Conservation (phyloP, 2,113 vertebrate genomes). For the Leiothrix lutea region DNA sequence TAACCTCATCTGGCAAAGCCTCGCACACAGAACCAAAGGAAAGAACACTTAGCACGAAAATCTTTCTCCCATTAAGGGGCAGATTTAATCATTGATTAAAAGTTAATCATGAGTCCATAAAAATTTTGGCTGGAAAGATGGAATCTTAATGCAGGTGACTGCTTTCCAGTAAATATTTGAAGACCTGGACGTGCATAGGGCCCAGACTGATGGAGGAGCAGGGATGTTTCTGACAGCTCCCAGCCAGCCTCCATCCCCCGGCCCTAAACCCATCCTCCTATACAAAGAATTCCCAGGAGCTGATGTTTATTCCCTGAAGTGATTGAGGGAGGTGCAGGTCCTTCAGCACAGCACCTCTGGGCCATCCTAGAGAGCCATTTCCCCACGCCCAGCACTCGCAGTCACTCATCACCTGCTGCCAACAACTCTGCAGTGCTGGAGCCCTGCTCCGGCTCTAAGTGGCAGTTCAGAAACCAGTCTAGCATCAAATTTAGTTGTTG, state of each 20-base stretch:
- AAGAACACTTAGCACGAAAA: background rate
- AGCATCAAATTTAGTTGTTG: background rate
- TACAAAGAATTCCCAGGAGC: background rate
- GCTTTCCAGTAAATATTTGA: background rate
- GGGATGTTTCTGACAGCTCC: background rate
- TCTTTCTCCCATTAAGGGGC: background rate
- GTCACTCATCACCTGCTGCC: background rate
- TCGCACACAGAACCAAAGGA: background rate
- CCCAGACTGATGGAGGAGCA: background rate
- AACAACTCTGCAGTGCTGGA: background rate
- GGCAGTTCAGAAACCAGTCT: background rate
- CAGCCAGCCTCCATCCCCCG: background rate
- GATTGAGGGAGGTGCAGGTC: background rate
- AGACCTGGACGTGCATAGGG: background rate
- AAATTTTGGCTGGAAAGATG: background rate
- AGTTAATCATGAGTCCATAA: background rate
- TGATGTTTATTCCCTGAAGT: background rate
- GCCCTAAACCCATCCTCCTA: background rate
- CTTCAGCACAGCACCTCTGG: background rate
- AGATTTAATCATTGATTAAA: conserved; percentile 3
- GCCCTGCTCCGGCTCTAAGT: background rate
- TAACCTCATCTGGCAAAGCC: background rate
- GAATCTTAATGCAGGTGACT: background rate
- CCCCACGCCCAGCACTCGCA: background rate
- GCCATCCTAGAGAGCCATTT: background rate